Evolutionary conservation across 2,888 invertebrate species (phyloP).

Genomic region (Xylota sylvarum): DNA sequence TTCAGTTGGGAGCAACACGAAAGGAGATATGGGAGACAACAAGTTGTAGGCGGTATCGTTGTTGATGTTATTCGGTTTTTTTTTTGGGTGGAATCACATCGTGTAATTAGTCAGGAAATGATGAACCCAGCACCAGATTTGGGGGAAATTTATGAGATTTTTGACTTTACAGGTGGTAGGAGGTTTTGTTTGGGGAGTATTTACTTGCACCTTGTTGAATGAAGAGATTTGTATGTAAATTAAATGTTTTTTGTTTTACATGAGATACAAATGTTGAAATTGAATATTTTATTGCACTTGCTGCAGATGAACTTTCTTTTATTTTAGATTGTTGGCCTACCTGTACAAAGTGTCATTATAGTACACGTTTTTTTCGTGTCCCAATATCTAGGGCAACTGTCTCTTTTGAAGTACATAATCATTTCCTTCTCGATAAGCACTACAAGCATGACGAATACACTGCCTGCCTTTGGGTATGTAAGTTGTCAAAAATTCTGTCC

Average conservation of each 20-base stretch:
- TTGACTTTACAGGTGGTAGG: constrained; percentile 26
- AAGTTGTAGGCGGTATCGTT: constrained; percentile 29
- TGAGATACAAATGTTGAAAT: neutral
- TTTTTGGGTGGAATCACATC: constrained; percentile 4
- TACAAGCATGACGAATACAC: too few species aligned
- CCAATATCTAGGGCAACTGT: neutral
- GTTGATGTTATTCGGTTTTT: constrained; percentile 6
- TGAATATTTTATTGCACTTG: too few species aligned
- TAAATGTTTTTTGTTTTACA: neutral
- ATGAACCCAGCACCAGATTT: constrained; percentile 18
- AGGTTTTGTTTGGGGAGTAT: neutral
- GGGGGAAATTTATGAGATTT: constrained; percentile 23
- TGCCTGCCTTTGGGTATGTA: constrained; percentile 11
- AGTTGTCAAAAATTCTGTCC: constrained; percentile 38
- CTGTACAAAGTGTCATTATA: too few species aligned
- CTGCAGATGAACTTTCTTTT: too few species aligned
- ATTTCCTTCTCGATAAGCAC: too few species aligned
- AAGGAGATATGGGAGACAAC: constrained; percentile 27
- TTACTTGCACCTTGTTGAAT: too few species aligned
- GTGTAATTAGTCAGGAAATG: constrained; percentile 45
- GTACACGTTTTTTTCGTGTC: too few species aligned
- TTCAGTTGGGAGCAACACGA: constrained; percentile 3
- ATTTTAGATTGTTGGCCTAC: too few species aligned
- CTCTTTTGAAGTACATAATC: too few species aligned
- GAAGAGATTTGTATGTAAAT: neutral